Base-by-base conservation (phyloP, 2,888 invertebrate species). In the Linyphia triangularis region DNA sequence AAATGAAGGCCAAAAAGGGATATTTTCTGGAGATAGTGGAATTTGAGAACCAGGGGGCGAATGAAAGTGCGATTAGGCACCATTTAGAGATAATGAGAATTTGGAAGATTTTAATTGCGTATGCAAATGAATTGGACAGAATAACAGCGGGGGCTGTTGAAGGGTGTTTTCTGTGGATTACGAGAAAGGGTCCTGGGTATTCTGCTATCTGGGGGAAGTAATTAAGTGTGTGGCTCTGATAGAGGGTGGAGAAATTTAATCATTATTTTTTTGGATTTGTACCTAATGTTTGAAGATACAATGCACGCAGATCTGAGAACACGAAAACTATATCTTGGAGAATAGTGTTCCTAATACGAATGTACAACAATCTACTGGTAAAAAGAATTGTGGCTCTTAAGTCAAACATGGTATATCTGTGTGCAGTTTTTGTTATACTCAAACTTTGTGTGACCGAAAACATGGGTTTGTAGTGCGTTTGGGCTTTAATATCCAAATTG, bases 41-140 rank as follows among this genome's bases (percentile, higher is more conserved):
- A 59, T 59, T 59, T 61, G 16, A 30, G 73, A 43, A 37, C 43
- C 51, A 28, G 26, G 24, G 33, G 43, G 77, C 40, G 37, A 81
- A 81, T 81, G 81, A 81, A 81, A 81, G 81, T 81, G 81, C 81
- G 70, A 81, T 81, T 81, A 81, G 69, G 59, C 59, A 40, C 70
- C 69, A 81, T 81, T 81, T 81, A 70, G 70, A 69, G 81, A 57
- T 81, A 81, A 81, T 81, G 81, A 81, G 81, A 81, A 81, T 81
- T 37, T 37, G 70, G 81, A 81, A 81, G 81, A 81, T 81, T 81
- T 81, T 81, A 81, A 81, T 81, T 81, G 81, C 81, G 59, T 70
- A 81, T 81, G 81, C 70, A 70, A 81, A 81, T 81, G 81, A 81
- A 81, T 81, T 57, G 57, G 81, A 59, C 65, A 16, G 13, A n/a